Evolutionary conservation across 2,113 vertebrate species (phyloP).

Genomic region (Sceloporus tristichus): DNA sequence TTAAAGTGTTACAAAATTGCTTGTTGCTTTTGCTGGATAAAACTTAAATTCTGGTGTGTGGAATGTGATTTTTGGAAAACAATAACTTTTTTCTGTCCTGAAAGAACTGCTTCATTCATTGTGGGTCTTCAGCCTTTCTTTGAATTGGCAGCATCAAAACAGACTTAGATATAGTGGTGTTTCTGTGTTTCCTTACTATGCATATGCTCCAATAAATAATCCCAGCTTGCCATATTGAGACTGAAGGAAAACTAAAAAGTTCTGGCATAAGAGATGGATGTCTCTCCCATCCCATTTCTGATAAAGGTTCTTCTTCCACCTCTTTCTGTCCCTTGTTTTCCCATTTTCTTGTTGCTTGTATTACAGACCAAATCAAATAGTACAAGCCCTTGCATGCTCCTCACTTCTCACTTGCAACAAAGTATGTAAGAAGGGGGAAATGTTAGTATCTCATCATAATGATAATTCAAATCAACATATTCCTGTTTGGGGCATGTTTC

Average conservation of each 20-base stretch:
- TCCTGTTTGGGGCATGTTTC: neutral
- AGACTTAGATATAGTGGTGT: neutral
- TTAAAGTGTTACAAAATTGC: too few relatives aligned
- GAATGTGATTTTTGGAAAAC: neutral
- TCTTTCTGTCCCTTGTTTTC: neutral
- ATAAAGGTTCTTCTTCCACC: constrained; percentile 5
- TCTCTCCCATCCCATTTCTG: neutral
- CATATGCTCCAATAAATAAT: neutral
- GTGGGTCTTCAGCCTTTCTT: neutral
- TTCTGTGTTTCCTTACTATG: neutral
- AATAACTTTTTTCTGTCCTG: neutral
- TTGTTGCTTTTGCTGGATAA: neutral
- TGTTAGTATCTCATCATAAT: neutral
- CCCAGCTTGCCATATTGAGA: neutral
- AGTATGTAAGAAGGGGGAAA: neutral
- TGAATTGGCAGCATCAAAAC: constrained; percentile 6
- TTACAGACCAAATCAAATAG: constrained; percentile 15
- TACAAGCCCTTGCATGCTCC: neutral
- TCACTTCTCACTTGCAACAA: neutral
- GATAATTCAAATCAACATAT: neutral
- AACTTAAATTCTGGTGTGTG: too few relatives aligned
- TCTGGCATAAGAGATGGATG: constrained; percentile 13
- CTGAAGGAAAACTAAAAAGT: constrained; percentile 9
- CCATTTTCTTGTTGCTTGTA: constrained; percentile 3
- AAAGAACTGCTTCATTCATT: neutral